phyloP scores from a whole-genome alignment of 2,797 vertebrate genomes.

The Catostomus latipinnis region DNA sequence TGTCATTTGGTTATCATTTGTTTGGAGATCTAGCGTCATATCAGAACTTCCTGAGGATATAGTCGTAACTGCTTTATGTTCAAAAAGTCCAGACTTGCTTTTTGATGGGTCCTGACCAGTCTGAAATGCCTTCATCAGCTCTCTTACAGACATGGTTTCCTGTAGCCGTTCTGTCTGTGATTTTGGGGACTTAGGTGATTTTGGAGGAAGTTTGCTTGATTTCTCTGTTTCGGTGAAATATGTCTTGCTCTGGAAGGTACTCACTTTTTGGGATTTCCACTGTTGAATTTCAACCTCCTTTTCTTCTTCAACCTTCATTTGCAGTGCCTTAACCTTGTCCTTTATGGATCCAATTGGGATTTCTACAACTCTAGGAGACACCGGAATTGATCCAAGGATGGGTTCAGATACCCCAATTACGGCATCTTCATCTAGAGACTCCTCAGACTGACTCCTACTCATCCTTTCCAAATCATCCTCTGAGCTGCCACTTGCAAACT shows the following conservation, averaged over 20 bases:
- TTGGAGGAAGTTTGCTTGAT: slow-evolving; percentile 72
- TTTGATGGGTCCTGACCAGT: slow-evolving; percentile 96
- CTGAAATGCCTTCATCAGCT: slow-evolving; percentile 96
- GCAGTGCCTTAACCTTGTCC: slow-evolving; percentile 92
- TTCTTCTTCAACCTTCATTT: slow-evolving; percentile 89
- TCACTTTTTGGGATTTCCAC: slow-evolving; percentile 75
- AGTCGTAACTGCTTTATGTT: slow-evolving; percentile 81
- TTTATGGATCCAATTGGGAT: slow-evolving; percentile 96
- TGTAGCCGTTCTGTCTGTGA: slow-evolving; percentile 89
- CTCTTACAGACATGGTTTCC: slow-evolving; percentile 95
- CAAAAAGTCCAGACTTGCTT: slow-evolving; percentile 90
- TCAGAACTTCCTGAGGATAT: slow-evolving; percentile 55
- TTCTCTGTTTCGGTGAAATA: slow-evolving; percentile 66
- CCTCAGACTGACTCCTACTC: slow-evolving; percentile 78
- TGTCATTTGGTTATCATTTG: slow-evolving; percentile 22
- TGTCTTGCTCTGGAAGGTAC: slow-evolving; percentile 51
- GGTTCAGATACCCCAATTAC: slow-evolving; percentile 67
- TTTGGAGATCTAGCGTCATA: slow-evolving; percentile 5
- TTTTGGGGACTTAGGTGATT: slow-evolving; percentile 81
- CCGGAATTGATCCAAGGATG: slow-evolving; percentile 69
- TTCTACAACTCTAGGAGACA: slow-evolving; percentile 91
- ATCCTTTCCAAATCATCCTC: slow-evolving; percentile 79
- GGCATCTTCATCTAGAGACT: slow-evolving; percentile 82
- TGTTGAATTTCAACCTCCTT: slow-evolving; percentile 74
- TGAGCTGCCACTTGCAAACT: slow-evolving; percentile 78